phyloP scores from a whole-genome alignment of 2,113 vertebrate genomes.

The Zosterops hypoxanthus region DNA sequence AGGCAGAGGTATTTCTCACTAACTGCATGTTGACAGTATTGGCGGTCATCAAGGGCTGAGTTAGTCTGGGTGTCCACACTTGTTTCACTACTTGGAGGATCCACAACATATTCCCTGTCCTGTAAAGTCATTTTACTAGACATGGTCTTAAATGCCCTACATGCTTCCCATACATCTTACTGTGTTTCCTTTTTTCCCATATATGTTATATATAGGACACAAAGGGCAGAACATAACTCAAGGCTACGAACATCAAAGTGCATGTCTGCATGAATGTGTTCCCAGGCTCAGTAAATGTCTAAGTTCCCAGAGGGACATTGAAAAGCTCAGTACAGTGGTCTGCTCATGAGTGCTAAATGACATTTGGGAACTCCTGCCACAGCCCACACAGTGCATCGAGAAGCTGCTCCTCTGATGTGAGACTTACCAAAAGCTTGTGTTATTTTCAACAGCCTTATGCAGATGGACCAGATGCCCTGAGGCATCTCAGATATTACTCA shows the following conservation, averaged over 20 bases:
- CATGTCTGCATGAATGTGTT: neutral
- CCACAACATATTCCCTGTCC: neutral
- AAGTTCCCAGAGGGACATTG: neutral
- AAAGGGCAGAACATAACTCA: neutral
- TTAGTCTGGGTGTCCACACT: neutral
- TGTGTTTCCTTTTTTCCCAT: neutral
- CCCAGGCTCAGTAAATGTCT: neutral
- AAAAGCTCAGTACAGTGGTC: neutral
- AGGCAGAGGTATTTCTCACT: neutral
- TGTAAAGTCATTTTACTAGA: neutral
- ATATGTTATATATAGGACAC: neutral
- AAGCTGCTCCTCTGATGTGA: neutral
- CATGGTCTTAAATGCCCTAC: neutral
- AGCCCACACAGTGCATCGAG: neutral
- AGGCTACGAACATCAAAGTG: rapidly evolving
- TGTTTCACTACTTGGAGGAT: neutral
- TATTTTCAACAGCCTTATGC: neutral
- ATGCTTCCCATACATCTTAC: neutral
- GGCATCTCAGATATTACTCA: neutral
- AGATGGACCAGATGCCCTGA: neutral
- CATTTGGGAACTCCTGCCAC: neutral
- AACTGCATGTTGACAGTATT: neutral
- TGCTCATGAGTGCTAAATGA: neutral
- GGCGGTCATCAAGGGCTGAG: neutral
- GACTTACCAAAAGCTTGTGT: neutral